phyloP scores from a whole-genome alignment of 53 echinoderm and acorn worm species.

The Hippasteria phrygiana region DNA sequence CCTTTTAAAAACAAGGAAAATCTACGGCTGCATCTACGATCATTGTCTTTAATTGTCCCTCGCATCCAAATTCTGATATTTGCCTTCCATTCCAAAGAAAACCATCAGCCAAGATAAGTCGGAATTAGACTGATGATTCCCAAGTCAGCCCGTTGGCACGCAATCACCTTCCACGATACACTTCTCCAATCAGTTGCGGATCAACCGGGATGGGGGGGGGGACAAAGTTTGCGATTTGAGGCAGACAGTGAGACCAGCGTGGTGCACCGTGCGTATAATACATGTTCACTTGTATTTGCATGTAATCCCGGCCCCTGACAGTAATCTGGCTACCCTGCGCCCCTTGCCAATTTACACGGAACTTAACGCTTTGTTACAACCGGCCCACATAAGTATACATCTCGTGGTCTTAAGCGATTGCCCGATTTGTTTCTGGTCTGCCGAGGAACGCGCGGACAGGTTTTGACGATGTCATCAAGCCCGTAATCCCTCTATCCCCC shows the following conservation, averaged over 20 bases:
- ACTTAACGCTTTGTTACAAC: slow-evolving; percentile 54
- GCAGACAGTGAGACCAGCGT: background rate
- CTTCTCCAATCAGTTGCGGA: slow-evolving; percentile 27
- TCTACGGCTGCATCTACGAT: background rate
- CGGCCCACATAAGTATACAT: slow-evolving; percentile 53
- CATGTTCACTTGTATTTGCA: slow-evolving; percentile 5
- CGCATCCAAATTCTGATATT: background rate
- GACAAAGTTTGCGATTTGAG: slow-evolving; percentile 46
- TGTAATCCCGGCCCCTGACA: slow-evolving; percentile 27
- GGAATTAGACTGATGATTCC: background rate
- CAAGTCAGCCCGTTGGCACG: slow-evolving; percentile 17
- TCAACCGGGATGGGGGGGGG: background rate
- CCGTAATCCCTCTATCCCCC: slow-evolving; percentile 34
- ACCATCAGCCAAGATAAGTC: slow-evolving; percentile 14
- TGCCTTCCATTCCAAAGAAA: background rate
- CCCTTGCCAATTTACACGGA: slow-evolving; percentile 54
- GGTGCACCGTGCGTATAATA: background rate
- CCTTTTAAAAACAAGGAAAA: background rate
- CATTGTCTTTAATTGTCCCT: background rate
- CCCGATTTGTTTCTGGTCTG: slow-evolving; percentile 46
- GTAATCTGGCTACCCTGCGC: slow-evolving; percentile 30
- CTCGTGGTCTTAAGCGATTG: slow-evolving; percentile 50
- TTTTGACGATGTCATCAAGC: slow-evolving; percentile 8
- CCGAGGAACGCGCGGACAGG: background rate
- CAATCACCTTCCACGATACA: background rate